These are phyloP conservation scores for Leptoclinus maculatus DNA, from an alignment of 2,797 vertebrate species.

Conservation along the genomic window DNA sequence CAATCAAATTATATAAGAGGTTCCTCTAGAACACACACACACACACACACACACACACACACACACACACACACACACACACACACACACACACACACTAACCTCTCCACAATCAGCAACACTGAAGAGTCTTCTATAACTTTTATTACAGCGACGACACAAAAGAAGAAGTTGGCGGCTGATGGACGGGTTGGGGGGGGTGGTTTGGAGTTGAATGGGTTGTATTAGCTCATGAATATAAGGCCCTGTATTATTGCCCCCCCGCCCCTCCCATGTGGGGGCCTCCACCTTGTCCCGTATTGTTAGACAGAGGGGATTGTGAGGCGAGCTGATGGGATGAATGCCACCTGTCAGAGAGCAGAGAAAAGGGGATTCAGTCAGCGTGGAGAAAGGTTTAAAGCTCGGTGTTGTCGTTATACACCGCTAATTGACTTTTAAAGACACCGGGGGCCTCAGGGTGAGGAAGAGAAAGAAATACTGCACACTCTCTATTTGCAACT, in stretches of 20 bases:
- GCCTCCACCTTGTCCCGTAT: slow-evolving; percentile 16
- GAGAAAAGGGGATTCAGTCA: slow-evolving; percentile 13
- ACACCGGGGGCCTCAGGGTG: not conserved
- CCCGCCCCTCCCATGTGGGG: not conserved
- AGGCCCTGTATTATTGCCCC: slow-evolving; percentile 31
- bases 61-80: not conserved
- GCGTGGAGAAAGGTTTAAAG: not conserved
- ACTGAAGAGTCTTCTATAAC: slow-evolving; percentile 13
- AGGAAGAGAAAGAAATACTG: not conserved
- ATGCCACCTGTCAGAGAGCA: slow-evolving; percentile 51
- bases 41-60: not conserved
- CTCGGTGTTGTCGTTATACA: not conserved
- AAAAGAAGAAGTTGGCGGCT: slow-evolving; percentile 19
- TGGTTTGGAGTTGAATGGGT: not conserved
- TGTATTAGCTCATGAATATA: slow-evolving; percentile 59
- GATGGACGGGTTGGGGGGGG: not conserved
- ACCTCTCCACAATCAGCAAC: not conserved
- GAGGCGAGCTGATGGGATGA: slow-evolving; percentile 17
- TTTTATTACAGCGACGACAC: slow-evolving; percentile 9
- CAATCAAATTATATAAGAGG: not conserved
- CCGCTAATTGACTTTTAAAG: slow-evolving; percentile 41
- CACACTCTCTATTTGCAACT: not conserved
- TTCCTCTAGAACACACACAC: not conserved
- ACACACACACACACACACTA: not conserved
- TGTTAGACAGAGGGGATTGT: slow-evolving; percentile 1